Conservation (phyloP, 2,888 invertebrate genomes). For the Drosophila percnosoma region DNA sequence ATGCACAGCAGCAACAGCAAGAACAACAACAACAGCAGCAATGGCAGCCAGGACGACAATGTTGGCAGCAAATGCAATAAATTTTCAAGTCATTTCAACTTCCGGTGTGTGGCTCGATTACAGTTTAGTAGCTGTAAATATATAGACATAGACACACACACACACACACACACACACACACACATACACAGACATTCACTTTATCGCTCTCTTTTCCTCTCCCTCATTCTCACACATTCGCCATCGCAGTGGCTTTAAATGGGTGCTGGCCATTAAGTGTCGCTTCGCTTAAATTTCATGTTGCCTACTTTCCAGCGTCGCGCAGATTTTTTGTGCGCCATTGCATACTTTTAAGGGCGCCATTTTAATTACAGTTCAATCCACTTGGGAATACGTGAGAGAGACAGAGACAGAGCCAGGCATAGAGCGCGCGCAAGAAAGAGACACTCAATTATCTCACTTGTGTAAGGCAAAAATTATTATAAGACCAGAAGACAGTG, state of each 20-base stretch:
- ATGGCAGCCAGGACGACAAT: slow-evolving; percentile 15
- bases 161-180: not conserved
- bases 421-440: not conserved
- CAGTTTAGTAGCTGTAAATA: slow-evolving; percentile 79
- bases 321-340: slow-evolving; percentile 13
- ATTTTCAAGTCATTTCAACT: slow-evolving; percentile 80
- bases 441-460: slow-evolving; percentile 25
- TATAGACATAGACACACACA: slow-evolving; percentile 35
- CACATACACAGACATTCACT: slow-evolving; percentile 5
- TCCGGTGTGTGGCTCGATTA: slow-evolving; percentile 79
- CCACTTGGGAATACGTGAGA: slow-evolving; percentile 33
- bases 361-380: slow-evolving; percentile 72
- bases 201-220: not conserved
- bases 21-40: slow-evolving; percentile 19
- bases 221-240: not conserved
- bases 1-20: slow-evolving; percentile 51
- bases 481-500: slow-evolving; percentile 20
- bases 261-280: slow-evolving; percentile 9
- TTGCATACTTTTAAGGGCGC: slow-evolving; percentile 35
- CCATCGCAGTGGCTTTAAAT: slow-evolving; percentile 17
- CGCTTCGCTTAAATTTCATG: slow-evolving; percentile 21
- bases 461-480: slow-evolving; percentile 49
- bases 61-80: slow-evolving; percentile 75
- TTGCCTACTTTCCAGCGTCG: slow-evolving; percentile 43
- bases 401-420: not conserved